Evolutionary conservation across 2,113 vertebrate genomes (phyloP).

Genomic region (Lonchura striata): DNA sequence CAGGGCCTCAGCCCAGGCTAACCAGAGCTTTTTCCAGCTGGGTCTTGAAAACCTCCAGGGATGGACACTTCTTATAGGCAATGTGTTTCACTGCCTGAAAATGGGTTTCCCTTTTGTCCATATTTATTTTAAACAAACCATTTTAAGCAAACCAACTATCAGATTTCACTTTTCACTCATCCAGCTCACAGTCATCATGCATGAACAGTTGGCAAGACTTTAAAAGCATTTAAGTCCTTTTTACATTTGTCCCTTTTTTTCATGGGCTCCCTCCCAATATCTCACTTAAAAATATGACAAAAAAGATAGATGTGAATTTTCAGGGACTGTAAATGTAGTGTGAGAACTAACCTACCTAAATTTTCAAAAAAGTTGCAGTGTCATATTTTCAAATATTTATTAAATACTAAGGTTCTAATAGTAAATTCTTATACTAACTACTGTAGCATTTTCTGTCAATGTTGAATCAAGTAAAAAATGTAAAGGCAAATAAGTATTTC

Average conservation of each 20-base stretch:
- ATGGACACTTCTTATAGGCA: background rate
- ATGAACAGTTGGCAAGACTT: background rate
- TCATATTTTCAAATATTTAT: background rate
- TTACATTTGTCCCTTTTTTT: background rate
- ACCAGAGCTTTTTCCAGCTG: background rate
- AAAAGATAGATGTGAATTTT: background rate
- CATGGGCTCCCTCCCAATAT: fast-evolving
- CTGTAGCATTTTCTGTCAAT: background rate
- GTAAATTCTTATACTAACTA: background rate
- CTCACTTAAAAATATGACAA: background rate
- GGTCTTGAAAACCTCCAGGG: background rate
- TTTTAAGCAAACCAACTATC: background rate
- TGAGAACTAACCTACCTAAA: background rate
- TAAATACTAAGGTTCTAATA: background rate
- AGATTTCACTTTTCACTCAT: background rate
- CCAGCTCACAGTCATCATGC: background rate
- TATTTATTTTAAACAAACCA: background rate
- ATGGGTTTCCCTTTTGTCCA: background rate
- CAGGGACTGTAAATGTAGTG: background rate
- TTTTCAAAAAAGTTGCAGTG: background rate
- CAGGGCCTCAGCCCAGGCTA: background rate
- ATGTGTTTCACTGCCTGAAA: background rate
- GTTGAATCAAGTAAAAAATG: background rate
- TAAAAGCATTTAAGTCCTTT: background rate
- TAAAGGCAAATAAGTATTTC: background rate